These are phyloP conservation scores for Forficula auricularia DNA, from an alignment of 1,140 invertebrate genomes.

Conservation along the genomic window DNA sequence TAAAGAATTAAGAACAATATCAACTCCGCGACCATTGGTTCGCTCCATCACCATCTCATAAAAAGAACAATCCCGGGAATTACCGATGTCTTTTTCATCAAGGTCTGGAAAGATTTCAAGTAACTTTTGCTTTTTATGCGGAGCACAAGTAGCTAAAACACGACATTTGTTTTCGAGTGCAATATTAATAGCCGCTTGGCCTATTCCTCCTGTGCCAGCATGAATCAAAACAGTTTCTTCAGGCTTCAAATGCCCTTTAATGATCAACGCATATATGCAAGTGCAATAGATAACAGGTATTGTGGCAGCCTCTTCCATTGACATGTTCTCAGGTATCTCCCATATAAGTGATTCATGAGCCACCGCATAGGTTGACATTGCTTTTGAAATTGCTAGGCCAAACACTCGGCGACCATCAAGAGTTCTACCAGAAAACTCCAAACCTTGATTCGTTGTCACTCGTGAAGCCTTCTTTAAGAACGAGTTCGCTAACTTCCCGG, in stretches of 20 bases:
- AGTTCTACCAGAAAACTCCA: slow-evolving; percentile 15
- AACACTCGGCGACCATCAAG: slow-evolving; percentile 9
- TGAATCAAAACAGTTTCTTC: slow-evolving; percentile 47
- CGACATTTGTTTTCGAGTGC: slow-evolving; percentile 28
- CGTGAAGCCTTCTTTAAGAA: not conserved
- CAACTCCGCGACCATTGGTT: slow-evolving; percentile 31
- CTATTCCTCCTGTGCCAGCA: slow-evolving; percentile 47
- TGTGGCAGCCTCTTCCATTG: slow-evolving; percentile 37
- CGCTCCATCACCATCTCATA: slow-evolving; percentile 31
- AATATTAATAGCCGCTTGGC: slow-evolving; percentile 53
- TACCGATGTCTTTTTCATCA: slow-evolving; percentile 28
- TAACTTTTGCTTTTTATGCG: slow-evolving; percentile 24
- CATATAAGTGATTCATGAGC: slow-evolving; percentile 31
- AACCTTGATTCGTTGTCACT: slow-evolving; percentile 10
- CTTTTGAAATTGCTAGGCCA: slow-evolving; percentile 8
- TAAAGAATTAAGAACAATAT: slow-evolving; percentile 44
- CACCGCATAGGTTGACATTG: slow-evolving; percentile 15
- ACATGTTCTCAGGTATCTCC: slow-evolving; percentile 40
- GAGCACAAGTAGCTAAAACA: slow-evolving; percentile 31
- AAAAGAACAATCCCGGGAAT: slow-evolving; percentile 35
- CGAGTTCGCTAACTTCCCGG: slow-evolving; percentile 2
- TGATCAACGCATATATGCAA: slow-evolving; percentile 39
- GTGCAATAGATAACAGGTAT: slow-evolving; percentile 40
- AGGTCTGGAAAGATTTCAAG: slow-evolving; percentile 19
- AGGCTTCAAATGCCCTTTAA: slow-evolving; percentile 31